Evolutionary conservation across 2,113 vertebrate species (phyloP).

Genomic region (Phaethon lepturus): DNA sequence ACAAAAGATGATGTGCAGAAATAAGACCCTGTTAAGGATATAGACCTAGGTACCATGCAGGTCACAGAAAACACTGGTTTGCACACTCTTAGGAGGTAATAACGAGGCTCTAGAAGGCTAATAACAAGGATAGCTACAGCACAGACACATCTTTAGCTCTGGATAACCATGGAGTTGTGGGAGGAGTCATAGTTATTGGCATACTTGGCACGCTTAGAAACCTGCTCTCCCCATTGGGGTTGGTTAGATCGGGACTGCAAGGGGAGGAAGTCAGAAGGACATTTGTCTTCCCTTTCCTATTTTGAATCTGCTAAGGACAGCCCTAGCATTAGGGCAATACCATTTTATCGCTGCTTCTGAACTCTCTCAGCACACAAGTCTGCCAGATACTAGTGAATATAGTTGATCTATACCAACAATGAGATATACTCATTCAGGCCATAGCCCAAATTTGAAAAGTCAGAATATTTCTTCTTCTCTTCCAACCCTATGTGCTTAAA

Average conservation of each 20-base stretch:
- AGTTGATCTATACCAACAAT: neutral
- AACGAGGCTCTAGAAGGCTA: neutral
- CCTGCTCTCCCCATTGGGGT: neutral
- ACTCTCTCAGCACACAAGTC: neutral
- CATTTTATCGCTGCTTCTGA: neutral
- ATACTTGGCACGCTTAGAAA: neutral
- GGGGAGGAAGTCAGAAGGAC: neutral
- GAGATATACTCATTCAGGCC: neutral
- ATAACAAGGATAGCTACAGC: neutral
- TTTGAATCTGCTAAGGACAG: neutral
- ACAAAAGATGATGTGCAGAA: neutral
- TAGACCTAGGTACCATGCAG: neutral
- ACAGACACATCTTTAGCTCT: neutral
- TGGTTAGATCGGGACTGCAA: neutral
- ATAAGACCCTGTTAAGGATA: neutral
- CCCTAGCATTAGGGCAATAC: neutral
- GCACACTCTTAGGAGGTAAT: neutral
- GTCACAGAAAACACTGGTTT: neutral
- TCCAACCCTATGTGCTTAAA: neutral
- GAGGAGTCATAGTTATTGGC: neutral
- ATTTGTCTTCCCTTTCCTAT: neutral
- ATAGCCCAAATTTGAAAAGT: neutral
- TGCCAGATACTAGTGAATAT: neutral
- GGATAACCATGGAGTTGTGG: neutral
- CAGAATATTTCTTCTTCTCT: neutral